Evolutionary conservation across 2,888 invertebrate genomes (phyloP), one percentile per base, ranked within the genome.

Genomic region (Eulithis prunata): DNA sequence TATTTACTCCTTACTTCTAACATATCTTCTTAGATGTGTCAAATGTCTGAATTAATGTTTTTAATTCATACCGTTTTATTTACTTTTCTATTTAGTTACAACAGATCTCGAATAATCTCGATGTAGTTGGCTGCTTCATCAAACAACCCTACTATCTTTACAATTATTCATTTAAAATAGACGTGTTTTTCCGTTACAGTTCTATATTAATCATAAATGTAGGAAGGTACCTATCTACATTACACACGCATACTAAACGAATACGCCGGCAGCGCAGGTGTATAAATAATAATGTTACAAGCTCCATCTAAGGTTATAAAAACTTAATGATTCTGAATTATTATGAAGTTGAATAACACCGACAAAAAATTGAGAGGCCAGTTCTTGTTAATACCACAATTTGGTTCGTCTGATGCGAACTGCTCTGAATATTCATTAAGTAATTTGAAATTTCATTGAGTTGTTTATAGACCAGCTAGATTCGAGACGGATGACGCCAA

Each of bases 351-450:
- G 80, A 87, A 86, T 85, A 86, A 86, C 82, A 82, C 78, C 81
- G 76, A 86, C 82, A 85, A 87, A 88, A 89, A 90, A 85, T 73
- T 70, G 71, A 83, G 75, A 84, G 80, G 84, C 88, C 85, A 85
- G 86, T 85, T 87, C 83, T 82, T 81, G 77, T 80, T 80, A 78
- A 75, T 71, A 78, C 77, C 81, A 87, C 86, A 86, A n/a, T 87
- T 83, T 87, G 86, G 82, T 84, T 85, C 85, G 52, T 52, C 38
- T 49, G 80, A 82, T 81, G 81, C 84, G 80, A 80, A 85, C 80
- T 84, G 78, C 78, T 85, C 86, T 89, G 86, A 90, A 90, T 90
- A 88, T 87, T 88, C 84, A 88, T 89, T 85, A 84, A 82, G 83
- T 84, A 86, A 84, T 55, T 49, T 21, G 1, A 21, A 49, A 49